Percentiles rank a stretch among this genome's conserved stretches.
Conservation (phyloP, 2,888 invertebrate genomes). For the Notodonta ziczac region DNA sequence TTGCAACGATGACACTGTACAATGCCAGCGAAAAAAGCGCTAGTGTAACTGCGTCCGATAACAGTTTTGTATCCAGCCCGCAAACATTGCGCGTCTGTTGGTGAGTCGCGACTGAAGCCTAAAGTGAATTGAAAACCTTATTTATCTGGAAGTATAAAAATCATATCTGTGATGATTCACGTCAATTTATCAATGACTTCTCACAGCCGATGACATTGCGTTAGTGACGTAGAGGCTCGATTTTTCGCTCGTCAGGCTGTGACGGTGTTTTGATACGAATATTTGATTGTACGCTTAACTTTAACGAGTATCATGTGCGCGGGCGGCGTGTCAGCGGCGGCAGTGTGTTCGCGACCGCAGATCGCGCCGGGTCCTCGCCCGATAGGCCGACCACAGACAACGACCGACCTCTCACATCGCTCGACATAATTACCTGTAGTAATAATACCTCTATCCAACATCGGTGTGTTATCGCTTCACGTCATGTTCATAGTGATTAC, state of each 20-base stretch:
- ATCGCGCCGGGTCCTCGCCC: constrained; percentile 60
- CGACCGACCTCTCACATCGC: constrained; percentile 21
- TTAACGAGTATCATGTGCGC: constrained; percentile 60
- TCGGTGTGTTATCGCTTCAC: constrained; percentile 30
- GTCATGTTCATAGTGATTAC: constrained; percentile 31
- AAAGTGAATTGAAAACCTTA: constrained; percentile 1
- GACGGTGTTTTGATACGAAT: constrained; percentile 58
- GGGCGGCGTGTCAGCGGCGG: constrained; percentile 54
- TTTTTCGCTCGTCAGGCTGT: constrained; percentile 56
- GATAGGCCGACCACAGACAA: constrained; percentile 34
- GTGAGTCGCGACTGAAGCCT: constrained; percentile 42
- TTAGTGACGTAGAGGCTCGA: constrained; percentile 52
- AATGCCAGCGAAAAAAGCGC: constrained; percentile 46
- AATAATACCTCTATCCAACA: constrained; percentile 12
- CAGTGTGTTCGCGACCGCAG: constrained; percentile 73
- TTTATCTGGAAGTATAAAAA: not conserved
- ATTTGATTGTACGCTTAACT: constrained; percentile 61
- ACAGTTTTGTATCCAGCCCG: constrained; percentile 32
- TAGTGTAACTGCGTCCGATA: constrained; percentile 43
- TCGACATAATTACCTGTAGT: constrained; percentile 10
- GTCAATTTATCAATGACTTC: constrained; percentile 34
- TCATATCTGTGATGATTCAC: constrained; percentile 1
- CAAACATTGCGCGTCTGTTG: constrained; percentile 50
- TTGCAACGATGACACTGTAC: constrained; percentile 22
- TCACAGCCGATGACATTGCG: constrained; percentile 47